Base-by-base conservation (phyloP, 2,797 vertebrate species). In the Okamejei kenojei region DNA sequence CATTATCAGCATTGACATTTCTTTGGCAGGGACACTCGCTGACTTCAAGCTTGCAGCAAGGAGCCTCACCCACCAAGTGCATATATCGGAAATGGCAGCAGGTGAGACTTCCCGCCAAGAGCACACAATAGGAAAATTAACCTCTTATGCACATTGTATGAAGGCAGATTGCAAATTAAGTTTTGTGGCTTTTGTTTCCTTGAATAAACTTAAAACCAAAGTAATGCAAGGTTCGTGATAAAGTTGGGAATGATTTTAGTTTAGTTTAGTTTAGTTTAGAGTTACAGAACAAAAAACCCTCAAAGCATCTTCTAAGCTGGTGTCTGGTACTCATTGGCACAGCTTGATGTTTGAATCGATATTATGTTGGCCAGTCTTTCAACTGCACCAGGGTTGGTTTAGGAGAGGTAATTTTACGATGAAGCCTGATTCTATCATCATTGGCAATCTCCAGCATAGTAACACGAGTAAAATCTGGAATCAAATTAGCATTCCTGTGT, bases 1-100 rank as follows among this genome's bases (percentile, higher is more conserved):
- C 17, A 68, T 88, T 88, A 88, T 88, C 84, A 88, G 63, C 61
- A 35, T 65, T 68, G 84, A 21, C 15, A 88, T 88, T 65, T 88
- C 61, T 35, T 68, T 88, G 84, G 65, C 84, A 88, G 84, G 63
- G n/a, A 32, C 61, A 35, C 21, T 88, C n/a, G 8, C 61, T 88
- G n/a, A 68, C 84, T 88, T 68, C 84, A 88, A 68, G 17, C 63
- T 88, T 68, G 61, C 63, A 88, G 26, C 54, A 81, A 61, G 58
- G 29, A 65, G 82, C 82, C 58, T 86, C 82, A n/a, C n/a, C 63
- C 61, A 88, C n/a, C n/a, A 19, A 5, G 61, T n/a, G 17, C 84
- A 10, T n/a, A 4, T 35, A 68, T 88, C 15, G 15, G n/a, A 88
- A 88, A 88, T 2, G 21, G 15, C 63, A 68, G 32, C 84, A 68